Evolutionary conservation across 2,113 vertebrate species (phyloP), one percentile per base, ranked within the genome.

Genomic region (Holacanthus passer): DNA sequence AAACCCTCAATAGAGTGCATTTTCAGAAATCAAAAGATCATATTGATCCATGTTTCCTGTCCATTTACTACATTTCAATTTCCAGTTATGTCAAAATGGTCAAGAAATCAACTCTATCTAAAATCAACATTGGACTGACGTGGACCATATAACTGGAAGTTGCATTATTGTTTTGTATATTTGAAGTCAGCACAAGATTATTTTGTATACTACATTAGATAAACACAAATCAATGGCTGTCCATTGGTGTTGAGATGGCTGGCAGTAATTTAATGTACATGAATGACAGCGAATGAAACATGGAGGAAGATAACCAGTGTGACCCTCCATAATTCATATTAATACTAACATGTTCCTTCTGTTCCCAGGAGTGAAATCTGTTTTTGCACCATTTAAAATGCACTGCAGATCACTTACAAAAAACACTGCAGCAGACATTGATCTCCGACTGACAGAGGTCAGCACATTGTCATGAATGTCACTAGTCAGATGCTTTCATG

Each of bases 401-500:
- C 45, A 74, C 43, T 29, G 47, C 7, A 19, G 24, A 63, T 3
- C 13, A 62, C 24, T 37, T 32, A 50, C n/a, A n/a, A n/a, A n/a
- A n/a, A 58, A 4, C 24, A 35, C 2, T 77, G 13, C 41, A 19
- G 11, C 12, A 39, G 50, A 14, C 22, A 59, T 14, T 47, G 68
- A 60, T 73, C 62, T 27, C 66, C 32, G 11, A 62, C 1, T 22
- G 56, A 74, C 69, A 62, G 58, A 78, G 32, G 47, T 80, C 80
- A 67, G 62, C 53, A 53, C 43, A 53, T 59, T 77, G 52, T 56
- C 52, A 72, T 7, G 16, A 81, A 75, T 73, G 48, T 65, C 74
- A 60, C 16, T 4, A 8, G 53, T 75, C 50, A 68, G 59, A 50
- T 29, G 55, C 31, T 62, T 53, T 35, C 22, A 31, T 65, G 17